Evolutionary conservation across 2,113 vertebrate genomes (phyloP).

Genomic region (Octodon degus): DNA sequence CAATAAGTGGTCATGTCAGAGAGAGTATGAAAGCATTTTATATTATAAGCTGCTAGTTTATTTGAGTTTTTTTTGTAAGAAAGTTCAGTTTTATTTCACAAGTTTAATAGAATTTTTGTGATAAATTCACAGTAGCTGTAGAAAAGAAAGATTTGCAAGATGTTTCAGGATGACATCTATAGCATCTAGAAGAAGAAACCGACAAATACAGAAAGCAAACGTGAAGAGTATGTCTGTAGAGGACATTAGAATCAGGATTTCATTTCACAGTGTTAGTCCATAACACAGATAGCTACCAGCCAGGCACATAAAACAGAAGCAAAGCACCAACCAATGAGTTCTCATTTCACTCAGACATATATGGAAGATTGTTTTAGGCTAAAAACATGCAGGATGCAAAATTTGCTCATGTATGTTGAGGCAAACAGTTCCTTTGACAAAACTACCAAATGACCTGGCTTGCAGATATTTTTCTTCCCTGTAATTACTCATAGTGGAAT

Average conservation of each 20-base stretch:
- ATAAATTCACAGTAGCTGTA: background rate
- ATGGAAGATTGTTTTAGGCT: background rate
- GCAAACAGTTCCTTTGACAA: background rate
- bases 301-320: background rate
- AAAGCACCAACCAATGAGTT: background rate
- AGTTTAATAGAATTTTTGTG: background rate
- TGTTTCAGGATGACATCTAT: background rate
- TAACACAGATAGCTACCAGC: background rate
- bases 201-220: background rate
- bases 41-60: background rate
- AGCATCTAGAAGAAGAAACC: background rate
- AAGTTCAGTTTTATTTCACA: background rate
- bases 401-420: background rate
- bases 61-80: background rate
- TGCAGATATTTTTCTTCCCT: background rate
- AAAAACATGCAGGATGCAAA: background rate
- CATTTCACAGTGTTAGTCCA: background rate
- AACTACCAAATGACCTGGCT: background rate
- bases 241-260: background rate
- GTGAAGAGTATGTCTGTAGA: background rate
- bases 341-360: background rate
- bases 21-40: background rate
- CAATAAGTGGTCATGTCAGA: background rate
- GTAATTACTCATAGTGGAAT: background rate
- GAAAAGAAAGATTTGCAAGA: background rate